Base-by-base conservation (phyloP, 2,797 vertebrate genomes). In the Australoheros facetus region DNA sequence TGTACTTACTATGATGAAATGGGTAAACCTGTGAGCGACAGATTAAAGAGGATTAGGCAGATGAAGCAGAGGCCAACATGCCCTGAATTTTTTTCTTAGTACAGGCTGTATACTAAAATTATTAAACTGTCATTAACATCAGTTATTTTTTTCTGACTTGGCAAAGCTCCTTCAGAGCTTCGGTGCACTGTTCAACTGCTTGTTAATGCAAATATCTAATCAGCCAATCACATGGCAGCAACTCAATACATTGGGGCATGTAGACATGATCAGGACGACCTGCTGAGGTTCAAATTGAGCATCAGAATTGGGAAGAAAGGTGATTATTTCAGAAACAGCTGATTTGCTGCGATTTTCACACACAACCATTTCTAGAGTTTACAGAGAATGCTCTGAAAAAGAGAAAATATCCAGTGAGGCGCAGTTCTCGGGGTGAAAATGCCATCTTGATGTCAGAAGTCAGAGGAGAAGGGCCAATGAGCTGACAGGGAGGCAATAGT, bases 61-160 rank as follows among this genome's bases (percentile, higher is more conserved):
- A 48, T 51, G 42, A 69, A 69, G 42, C 62, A 69, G 23, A 69
- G 26, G 2, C 10, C 42, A 69, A 51, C 42, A 69, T 69, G 62
- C 42, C 39, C 62, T 48, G 62, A 45, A 42, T 45, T 64, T 17
- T 42, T 66, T 69, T 30, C 23, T 28, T 51, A 30, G 16, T 69
- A 51, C 16, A 0, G 62, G 62, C 23, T 69, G 42, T 2, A 42
- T 69, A 45, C 23, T 69, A 69, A 69, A 2, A 51, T 69, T 48
- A 69, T 69, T 69, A 69, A 51, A 45, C 42, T 69, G 62, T 69
- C 62, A 69, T 66, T 66, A 66, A 30, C 23, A 51, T 66, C 62
- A 66, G 26, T 48, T 66, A 66, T 66, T 28, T 32, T 45, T 21
- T 51, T 71, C 30, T 34, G 55, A 58, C 34, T 32, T 23, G 1